phyloP scores from a whole-genome alignment of 2,113 vertebrate species.

The human (Homo sapiens) region GRCh38 chr18:72575001-72575500 shows the following conservation, averaged over 20 bases:
- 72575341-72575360: not conserved
- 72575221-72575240: accelerated
- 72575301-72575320: not conserved
- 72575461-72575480: not conserved
- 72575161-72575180: too few species aligned
- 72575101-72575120: accelerated
- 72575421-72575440: too few species aligned
- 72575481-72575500: not conserved
- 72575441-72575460: not conserved
- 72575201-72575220: accelerated
- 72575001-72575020: accelerated
- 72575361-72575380: not conserved
- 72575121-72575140: too few species aligned
- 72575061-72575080: too few species aligned
- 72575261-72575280: accelerated
- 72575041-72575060: not conserved
- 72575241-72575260: accelerated
- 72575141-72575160: not conserved
- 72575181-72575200: too few species aligned
- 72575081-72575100: not conserved
- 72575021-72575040: not conserved
- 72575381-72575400: conserved; percentile 30
- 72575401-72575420: not conserved
- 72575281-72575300: not conserved
- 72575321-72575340: not conserved